Conservation (phyloP, 2,888 invertebrate species). For the Crepidodera aurea region DNA sequence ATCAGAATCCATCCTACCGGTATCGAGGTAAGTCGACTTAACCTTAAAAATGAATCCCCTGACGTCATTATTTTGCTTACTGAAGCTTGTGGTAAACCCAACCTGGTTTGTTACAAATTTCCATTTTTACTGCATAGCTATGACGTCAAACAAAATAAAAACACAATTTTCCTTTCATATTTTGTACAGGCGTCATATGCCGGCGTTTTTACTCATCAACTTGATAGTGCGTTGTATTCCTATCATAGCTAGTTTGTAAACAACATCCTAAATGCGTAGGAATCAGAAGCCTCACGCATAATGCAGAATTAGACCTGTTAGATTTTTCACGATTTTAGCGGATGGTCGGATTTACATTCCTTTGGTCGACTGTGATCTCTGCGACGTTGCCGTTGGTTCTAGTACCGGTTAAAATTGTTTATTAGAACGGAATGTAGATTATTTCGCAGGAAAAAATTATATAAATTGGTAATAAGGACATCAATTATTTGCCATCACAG, state of each 20-base stretch:
- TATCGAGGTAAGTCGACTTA: constrained; percentile 71
- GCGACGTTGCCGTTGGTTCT: constrained; percentile 19
- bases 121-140: too few species aligned
- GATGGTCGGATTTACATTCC: constrained; percentile 12
- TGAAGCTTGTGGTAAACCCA: too few species aligned
- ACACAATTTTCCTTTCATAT: too few species aligned
- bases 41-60: neutral
- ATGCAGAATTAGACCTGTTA: constrained; percentile 23
- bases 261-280: constrained; percentile 30
- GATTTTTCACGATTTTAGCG: constrained; percentile 10
- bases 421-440: neutral
- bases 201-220: constrained; percentile 1
- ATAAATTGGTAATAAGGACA: too few species aligned
- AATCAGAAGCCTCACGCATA: constrained; percentile 33
- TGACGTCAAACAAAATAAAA: too few species aligned
- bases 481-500: too few species aligned
- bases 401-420: neutral
- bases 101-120: too few species aligned
- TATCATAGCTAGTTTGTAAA: constrained; percentile 1
- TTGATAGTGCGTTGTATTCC: neutral
- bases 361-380: constrained; percentile 20
- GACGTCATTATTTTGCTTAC: too few species aligned
- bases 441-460: too few species aligned
- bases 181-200: neutral
- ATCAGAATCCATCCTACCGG: constrained; percentile 77